Conservation (phyloP, 2,113 vertebrate species). For the Psittacus erithacus region DNA sequence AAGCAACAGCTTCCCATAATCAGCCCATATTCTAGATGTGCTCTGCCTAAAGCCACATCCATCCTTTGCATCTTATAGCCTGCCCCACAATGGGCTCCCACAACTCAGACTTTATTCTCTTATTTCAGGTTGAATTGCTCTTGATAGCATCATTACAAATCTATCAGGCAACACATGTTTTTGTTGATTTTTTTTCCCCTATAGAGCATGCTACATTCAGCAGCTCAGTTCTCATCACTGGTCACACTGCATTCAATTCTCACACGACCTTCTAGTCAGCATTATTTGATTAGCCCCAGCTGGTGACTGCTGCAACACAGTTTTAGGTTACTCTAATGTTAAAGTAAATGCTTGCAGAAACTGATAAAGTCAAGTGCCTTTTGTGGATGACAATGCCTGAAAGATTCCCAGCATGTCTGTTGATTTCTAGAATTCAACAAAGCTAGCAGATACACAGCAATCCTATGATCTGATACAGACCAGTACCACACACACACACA, state of each 20-base stretch:
- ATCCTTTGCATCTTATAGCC: background rate
- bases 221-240: background rate
- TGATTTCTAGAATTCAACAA: background rate
- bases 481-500: background rate
- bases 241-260: background rate
- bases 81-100: background rate
- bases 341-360: background rate
- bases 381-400: background rate
- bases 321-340: background rate
- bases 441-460: background rate
- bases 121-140: background rate
- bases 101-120: background rate
- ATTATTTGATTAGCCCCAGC: background rate
- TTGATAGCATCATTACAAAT: background rate
- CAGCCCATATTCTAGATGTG: background rate
- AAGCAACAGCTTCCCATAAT: background rate
- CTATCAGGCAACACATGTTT: background rate
- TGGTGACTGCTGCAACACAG: background rate
- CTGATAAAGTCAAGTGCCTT: background rate
- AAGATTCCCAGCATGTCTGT: background rate
- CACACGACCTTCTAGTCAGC: background rate
- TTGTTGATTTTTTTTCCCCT: background rate
- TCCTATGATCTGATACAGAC: background rate
- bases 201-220: background rate
- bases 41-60: background rate